Evolutionary conservation across 2,797 vertebrate genomes (phyloP).

Genomic region (Carcharodon carcharias): DNA sequence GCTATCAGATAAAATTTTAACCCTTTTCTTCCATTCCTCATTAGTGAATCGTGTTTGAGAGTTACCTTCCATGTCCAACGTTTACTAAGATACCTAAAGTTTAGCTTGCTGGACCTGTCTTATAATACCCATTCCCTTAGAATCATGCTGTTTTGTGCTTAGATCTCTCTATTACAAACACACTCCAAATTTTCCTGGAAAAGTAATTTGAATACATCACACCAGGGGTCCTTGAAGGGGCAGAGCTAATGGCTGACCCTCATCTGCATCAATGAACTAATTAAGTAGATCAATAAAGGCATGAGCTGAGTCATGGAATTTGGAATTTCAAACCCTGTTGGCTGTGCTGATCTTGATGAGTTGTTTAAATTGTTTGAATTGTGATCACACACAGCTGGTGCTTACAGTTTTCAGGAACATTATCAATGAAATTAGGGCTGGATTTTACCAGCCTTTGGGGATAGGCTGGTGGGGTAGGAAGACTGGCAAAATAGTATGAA

Average conservation of each 20-base stretch:
- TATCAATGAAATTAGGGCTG: background rate
- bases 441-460: background rate
- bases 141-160: background rate
- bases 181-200: background rate
- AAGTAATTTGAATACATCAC: background rate
- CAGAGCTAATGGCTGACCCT: background rate
- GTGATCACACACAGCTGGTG: background rate
- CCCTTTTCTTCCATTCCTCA: background rate
- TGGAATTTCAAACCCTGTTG: background rate
- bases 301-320: background rate
- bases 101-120: background rate
- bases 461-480: too few species aligned
- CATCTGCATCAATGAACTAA: background rate
- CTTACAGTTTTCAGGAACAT: background rate
- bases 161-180: background rate
- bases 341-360: background rate
- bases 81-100: background rate
- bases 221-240: background rate
- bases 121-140: background rate
- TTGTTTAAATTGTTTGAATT: background rate
- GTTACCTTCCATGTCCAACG: background rate
- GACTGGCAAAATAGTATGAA: background rate
- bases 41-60: background rate
- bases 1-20: background rate
- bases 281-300: background rate